phyloP scores from a whole-genome alignment of 2,888 invertebrate genomes.

The Drosophila hawaiiensis region DNA sequence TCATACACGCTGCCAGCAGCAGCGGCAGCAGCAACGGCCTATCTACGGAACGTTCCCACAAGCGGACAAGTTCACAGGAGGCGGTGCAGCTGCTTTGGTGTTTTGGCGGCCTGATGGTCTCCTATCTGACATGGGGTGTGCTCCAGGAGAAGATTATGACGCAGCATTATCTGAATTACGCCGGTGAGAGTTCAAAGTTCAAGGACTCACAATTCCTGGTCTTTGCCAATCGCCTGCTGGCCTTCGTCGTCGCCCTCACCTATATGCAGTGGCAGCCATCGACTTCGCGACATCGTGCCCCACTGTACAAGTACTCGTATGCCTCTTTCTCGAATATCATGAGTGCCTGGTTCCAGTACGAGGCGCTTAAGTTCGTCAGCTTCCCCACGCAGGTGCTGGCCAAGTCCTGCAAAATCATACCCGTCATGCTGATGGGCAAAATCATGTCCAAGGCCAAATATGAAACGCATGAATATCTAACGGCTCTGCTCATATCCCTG shows the following conservation, averaged over 20 bases:
- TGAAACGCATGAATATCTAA: conserved; percentile 95
- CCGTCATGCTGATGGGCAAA: conserved; percentile 99
- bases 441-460: conserved; percentile 94
- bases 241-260: conserved; percentile 90
- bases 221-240: conserved; percentile 96
- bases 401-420: conserved; percentile 99
- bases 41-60: conserved; percentile 55
- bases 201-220: conserved; percentile 98
- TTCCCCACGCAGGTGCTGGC: conserved; percentile 98
- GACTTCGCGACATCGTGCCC: conserved; percentile 91
- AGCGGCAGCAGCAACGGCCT: conserved; percentile 17
- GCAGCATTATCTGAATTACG: conserved; percentile 89
- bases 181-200: conserved; percentile 89
- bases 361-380: conserved; percentile 98
- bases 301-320: conserved; percentile 97
- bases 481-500: conserved; percentile 94
- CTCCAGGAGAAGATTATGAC: conserved; percentile 99
- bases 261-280: conserved; percentile 87
- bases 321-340: conserved; percentile 98
- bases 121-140: conserved; percentile 98
- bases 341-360: conserved; percentile 99
- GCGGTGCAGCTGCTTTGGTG: conserved; percentile 90
- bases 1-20: conserved; percentile 80
- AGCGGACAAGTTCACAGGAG: conserved; percentile 87
- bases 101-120: conserved; percentile 94